Conservation (phyloP, 1,140 invertebrate genomes). For the Thrips palmi region DNA sequence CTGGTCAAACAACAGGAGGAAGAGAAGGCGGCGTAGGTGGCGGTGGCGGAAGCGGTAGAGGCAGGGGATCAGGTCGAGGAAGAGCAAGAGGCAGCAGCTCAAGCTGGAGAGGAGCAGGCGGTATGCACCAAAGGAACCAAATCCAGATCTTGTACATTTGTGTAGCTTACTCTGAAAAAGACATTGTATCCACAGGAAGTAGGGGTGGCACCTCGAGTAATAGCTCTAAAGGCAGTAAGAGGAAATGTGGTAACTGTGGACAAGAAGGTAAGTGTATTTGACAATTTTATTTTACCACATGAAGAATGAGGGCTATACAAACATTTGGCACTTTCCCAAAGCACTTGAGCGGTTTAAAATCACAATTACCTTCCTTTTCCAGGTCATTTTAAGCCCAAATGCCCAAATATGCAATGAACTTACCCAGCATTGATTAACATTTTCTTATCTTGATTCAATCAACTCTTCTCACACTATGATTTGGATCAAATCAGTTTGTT, state of each 20-base stretch:
- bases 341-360: too few relatives aligned
- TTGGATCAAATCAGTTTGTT: too few relatives aligned
- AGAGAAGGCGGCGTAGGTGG: constrained; percentile 13
- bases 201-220: background rate
- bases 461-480: too few relatives aligned
- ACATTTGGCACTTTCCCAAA: too few relatives aligned
- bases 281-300: constrained; percentile 8
- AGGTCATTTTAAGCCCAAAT: too few relatives aligned
- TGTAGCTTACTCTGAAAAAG: background rate
- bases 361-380: too few relatives aligned
- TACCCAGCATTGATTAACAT: too few relatives aligned
- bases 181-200: background rate
- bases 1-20: constrained; percentile 11
- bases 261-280: constrained; percentile 31
- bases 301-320: background rate
- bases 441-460: too few relatives aligned
- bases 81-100: constrained; percentile 12
- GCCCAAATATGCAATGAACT: too few relatives aligned
- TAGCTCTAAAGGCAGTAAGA: constrained; percentile 19
- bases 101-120: background rate
- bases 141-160: constrained; percentile 1
- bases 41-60: constrained; percentile 10
- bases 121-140: constrained; percentile 1
- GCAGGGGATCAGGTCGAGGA: constrained; percentile 2
- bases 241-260: constrained; percentile 50